A percentile compares a stretch with the other conserved stretches of the same genome.
These are phyloP conservation scores for Thamnophis elegans DNA, from an alignment of 2,797 vertebrate genomes.

Conservation along the genomic window DNA sequence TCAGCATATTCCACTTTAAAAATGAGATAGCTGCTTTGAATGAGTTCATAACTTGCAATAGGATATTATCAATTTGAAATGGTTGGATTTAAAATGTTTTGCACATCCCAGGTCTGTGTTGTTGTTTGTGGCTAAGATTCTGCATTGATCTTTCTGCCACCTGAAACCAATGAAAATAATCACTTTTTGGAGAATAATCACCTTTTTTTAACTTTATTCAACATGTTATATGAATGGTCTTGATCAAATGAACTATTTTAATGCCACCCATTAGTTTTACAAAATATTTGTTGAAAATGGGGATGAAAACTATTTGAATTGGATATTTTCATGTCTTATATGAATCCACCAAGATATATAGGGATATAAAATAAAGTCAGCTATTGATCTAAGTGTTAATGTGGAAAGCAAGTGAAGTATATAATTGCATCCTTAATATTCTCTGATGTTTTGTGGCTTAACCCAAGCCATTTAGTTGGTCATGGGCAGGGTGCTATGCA, in stretches of 20 bases:
- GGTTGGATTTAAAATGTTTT: not conserved
- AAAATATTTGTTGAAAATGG: not conserved
- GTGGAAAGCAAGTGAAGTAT: not conserved
- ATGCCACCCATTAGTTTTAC: not conserved
- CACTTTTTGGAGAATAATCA: not conserved
- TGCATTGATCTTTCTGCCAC: not conserved
- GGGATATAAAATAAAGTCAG: not conserved
- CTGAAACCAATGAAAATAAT: not conserved
- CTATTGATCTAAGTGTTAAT: not conserved
- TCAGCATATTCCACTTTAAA: not conserved
- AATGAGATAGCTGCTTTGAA: not conserved
- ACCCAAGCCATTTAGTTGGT: not conserved
- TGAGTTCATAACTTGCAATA: not conserved
- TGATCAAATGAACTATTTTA: not conserved
- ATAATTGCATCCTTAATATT: not conserved
- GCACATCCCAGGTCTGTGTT: not conserved
- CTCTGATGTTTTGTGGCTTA: not conserved
- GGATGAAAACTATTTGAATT: not conserved
- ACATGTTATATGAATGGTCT: not conserved
- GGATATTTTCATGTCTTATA: not conserved
- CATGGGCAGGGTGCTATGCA: not conserved
- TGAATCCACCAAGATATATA: not conserved
- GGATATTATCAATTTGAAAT: not conserved
- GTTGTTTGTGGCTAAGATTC: not conserved
- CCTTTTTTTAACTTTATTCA: not conserved